Evolutionary conservation across 30 jellyfish, hydroid and myxozoan species (phyloP), one percentile per base, ranked within the genome.

Genomic region (Cassiopea andromeda): DNA sequence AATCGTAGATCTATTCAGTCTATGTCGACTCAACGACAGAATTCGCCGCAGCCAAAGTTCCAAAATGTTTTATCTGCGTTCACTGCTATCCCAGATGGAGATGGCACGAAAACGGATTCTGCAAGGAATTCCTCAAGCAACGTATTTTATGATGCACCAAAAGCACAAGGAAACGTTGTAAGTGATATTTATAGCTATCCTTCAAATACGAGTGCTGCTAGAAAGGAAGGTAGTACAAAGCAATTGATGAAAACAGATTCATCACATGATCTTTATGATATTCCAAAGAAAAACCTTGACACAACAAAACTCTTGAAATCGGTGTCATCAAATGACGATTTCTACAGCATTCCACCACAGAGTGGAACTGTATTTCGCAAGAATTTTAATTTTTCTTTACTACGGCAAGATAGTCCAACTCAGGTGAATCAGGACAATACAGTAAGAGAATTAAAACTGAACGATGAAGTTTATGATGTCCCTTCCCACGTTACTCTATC

Each of bases 111-210:
- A 5, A 16, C 79, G 1, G 54, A 19, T 19, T 10, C 49, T 10
- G 38, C 15, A 19, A 14, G 45, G 54, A 18, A 67, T 10, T 43
- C 79, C 16, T 70, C 80, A 47, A 18, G 19, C 66, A 10, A 13
- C 67, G 16, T n/a, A 13, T 60, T 92, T 75, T 85, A 85, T 75
- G 98, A 92, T 66, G 54, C 85, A 54, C 94, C 98, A 59, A 91
- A 57, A 75, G 43, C 78, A 17, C 14, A 6, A 15, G 73, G 86
- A 18, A 46, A 54, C 50, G 57, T 7, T 5, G 18, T 48, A n/a
- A 38, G 44, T 43, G 94, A 87, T 10, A 15, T 78, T 43, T 77
- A 88, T 49, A 91, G 78, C 69, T 69, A 48, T 50, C 86, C 75
- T 7, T 50, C 86, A 50, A 46, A 46, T 59, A 73, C 16, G 60